Evolutionary conservation across 2,888 invertebrate genomes (phyloP).

Genomic region (Lampropteryx suffumata): DNA sequence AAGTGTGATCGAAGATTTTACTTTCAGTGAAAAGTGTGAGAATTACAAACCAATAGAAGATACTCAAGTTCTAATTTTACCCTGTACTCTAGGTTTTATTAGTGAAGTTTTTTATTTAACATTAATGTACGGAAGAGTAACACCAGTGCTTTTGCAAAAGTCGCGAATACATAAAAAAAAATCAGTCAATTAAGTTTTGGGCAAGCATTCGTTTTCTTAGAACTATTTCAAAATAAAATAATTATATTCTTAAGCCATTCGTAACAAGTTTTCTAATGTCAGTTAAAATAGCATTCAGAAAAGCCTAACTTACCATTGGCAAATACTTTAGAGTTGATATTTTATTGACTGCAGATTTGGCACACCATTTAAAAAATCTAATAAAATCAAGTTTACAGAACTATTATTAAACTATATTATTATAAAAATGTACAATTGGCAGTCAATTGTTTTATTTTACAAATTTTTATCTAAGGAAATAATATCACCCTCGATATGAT

Average conservation of each 20-base stretch:
- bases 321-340: conserved; percentile 44
- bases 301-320: conserved; percentile 49
- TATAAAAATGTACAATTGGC: conserved; percentile 81
- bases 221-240: conserved; percentile 47
- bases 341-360: conserved; percentile 60
- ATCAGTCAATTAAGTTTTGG: conserved; percentile 70
- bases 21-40: conserved; percentile 74
- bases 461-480: conserved; percentile 70
- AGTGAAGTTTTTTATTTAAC: conserved; percentile 64
- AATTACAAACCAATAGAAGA: conserved; percentile 70
- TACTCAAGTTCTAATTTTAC: conserved; percentile 78
- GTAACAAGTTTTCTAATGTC: conserved; percentile 33
- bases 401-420: conserved; percentile 66
- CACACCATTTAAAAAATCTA: conserved; percentile 73
- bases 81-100: conserved; percentile 81
- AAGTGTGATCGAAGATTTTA: conserved; percentile 71
- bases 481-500: conserved; percentile 70
- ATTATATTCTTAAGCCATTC: conserved; percentile 36
- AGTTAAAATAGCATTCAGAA: conserved; percentile 46
- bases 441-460: conserved; percentile 74
- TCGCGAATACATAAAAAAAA: conserved; percentile 50
- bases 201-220: conserved; percentile 68
- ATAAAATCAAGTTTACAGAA: conserved; percentile 70
- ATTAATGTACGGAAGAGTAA: conserved; percentile 55
- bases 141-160: conserved; percentile 39